Evolutionary conservation across 2,888 invertebrate species (phyloP).

Genomic region (Metallyticus violacea): DNA sequence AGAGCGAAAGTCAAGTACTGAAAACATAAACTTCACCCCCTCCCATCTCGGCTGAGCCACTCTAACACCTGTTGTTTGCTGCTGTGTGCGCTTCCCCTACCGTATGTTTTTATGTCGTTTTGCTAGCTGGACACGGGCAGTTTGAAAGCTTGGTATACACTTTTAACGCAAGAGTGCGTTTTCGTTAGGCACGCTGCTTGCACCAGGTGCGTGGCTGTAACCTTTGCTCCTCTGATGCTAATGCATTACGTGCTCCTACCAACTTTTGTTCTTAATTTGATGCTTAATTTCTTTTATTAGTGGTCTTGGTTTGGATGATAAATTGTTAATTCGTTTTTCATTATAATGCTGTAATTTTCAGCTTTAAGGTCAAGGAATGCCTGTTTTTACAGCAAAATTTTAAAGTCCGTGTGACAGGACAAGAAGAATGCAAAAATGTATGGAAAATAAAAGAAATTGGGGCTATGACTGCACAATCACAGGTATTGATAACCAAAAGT

Average conservation of each 20-base stretch:
- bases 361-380: too few relatives aligned
- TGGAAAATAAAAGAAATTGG: too few relatives aligned
- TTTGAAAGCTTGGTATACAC: neutral
- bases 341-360: too few relatives aligned
- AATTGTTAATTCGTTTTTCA: too few relatives aligned
- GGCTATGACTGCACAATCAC: too few relatives aligned
- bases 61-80: neutral
- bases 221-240: too few relatives aligned
- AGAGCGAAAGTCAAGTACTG: neutral
- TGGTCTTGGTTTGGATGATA: too few relatives aligned
- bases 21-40: neutral
- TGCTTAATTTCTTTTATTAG: too few relatives aligned
- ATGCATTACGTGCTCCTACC: neutral
- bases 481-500: too few relatives aligned
- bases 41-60: neutral
- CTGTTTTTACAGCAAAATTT: too few relatives aligned
- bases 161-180: neutral
- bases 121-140: neutral
- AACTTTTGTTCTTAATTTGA: neutral
- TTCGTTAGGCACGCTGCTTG: neutral
- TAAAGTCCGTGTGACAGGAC: too few relatives aligned
- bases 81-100: neutral
- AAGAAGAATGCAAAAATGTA: too few relatives aligned
- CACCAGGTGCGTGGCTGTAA: neutral
- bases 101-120: neutral